These are phyloP conservation scores for Amitus sp. DNA, from an alignment of 2,888 invertebrate species.

Conservation along the genomic window DNA sequence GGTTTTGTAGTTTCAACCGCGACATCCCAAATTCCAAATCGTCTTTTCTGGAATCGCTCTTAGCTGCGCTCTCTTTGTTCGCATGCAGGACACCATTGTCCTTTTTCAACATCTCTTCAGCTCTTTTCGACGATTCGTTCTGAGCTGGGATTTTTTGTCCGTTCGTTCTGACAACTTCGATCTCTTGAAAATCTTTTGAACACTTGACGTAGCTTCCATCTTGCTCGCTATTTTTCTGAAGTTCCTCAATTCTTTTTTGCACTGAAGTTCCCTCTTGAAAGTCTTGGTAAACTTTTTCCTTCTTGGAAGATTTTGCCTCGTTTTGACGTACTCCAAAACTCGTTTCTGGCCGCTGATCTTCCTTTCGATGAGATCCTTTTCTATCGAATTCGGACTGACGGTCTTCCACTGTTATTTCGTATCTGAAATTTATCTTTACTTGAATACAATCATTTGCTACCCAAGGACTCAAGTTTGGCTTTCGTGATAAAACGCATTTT, in stretches of 20 bases:
- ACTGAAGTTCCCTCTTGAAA: conserved; percentile 40
- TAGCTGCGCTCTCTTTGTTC: conserved; percentile 39
- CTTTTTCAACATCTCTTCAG: conserved; percentile 41
- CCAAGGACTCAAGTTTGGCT: too few species aligned
- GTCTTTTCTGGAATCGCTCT: conserved; percentile 52
- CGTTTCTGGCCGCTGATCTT: conserved; percentile 58
- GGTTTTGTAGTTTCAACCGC: conserved; percentile 59
- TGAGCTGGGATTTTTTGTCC: conserved; percentile 35
- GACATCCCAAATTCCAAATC: conserved; percentile 58
- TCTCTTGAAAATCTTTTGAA: conserved; percentile 46
- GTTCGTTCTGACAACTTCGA: conserved; percentile 35
- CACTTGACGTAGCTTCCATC: conserved; percentile 45
- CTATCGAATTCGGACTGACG: conserved; percentile 47
- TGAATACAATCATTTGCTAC: too few species aligned
- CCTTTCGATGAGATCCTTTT: conserved; percentile 53
- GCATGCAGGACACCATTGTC: conserved; percentile 33
- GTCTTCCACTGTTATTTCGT: conserved; percentile 59
- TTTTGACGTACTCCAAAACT: conserved; percentile 57
- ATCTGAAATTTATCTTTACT: too few species aligned
- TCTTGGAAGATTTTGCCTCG: conserved; percentile 51
- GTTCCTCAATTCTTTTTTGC: conserved; percentile 54
- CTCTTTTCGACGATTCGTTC: conserved; percentile 45
- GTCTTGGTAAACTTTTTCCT: conserved; percentile 46
- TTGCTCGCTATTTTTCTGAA: conserved; percentile 52
- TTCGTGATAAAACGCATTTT: too few species aligned